A percentile compares a stretch with the other conserved stretches of the same genome.
phyloP scores from a whole-genome alignment of 2,888 invertebrate species.

The Gastracanthus pulcherrimus region DNA sequence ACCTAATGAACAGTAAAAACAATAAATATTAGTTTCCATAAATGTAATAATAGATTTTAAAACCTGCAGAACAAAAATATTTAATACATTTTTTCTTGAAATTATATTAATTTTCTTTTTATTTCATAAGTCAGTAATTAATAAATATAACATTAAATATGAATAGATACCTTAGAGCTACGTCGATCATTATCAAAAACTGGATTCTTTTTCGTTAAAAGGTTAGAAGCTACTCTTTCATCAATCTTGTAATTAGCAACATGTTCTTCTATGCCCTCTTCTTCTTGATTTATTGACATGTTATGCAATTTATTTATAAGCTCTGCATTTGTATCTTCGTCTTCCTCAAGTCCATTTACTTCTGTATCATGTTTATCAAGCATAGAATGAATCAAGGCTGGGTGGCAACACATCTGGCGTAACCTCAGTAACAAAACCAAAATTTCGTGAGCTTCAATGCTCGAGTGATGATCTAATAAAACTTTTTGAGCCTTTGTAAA shows the following conservation, averaged over 20 bases:
- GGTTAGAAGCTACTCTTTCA: slow-evolving; percentile 77
- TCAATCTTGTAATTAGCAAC: slow-evolving; percentile 48
- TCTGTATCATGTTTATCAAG: slow-evolving; percentile 76
- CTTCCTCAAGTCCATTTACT: slow-evolving; percentile 75
- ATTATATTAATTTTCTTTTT: neutral
- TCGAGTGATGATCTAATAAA: slow-evolving; percentile 71
- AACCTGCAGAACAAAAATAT: neutral
- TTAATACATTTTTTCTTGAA: too few species aligned
- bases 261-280: slow-evolving; percentile 49
- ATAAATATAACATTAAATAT: too few species aligned
- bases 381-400: slow-evolving; percentile 87
- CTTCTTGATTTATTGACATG: slow-evolving; percentile 63
- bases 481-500: slow-evolving; percentile 72
- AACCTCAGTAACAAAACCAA: slow-evolving; percentile 90
- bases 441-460: slow-evolving; percentile 82
- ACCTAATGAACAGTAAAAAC: slow-evolving; percentile 74
- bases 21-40: neutral
- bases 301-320: slow-evolving; percentile 60
- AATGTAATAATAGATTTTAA: neutral
- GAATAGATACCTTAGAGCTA: slow-evolving; percentile 81
- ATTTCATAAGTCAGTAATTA: neutral
- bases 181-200: slow-evolving; percentile 81
- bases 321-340: slow-evolving; percentile 57
- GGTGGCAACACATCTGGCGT: slow-evolving; percentile 94
- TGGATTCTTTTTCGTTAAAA: slow-evolving; percentile 85